A percentile compares a stretch with the other conserved stretches of the same genome.
These are phyloP conservation scores for Pteronura brasiliensis DNA, from an alignment of 2,113 vertebrate species.

Conservation along the genomic window DNA sequence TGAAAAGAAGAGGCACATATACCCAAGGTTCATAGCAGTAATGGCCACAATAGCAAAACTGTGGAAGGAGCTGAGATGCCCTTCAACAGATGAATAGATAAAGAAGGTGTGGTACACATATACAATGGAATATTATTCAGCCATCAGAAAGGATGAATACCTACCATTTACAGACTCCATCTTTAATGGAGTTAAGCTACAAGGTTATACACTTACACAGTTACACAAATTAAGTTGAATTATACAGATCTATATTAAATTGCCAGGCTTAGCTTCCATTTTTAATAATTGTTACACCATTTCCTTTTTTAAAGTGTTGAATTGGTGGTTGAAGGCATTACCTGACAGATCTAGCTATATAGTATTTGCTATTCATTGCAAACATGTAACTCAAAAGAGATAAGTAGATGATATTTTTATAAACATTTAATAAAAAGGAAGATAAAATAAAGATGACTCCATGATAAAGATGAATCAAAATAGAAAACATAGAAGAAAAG, in stretches of 20 bases:
- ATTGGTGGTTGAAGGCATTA: background rate
- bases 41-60: too few relatives aligned
- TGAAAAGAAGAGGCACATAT: too few relatives aligned
- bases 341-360: background rate
- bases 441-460: constrained; percentile 8
- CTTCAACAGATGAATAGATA: too few relatives aligned
- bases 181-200: background rate
- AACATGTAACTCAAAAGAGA: background rate
- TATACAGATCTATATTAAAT: background rate
- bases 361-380: background rate
- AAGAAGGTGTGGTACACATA: too few relatives aligned
- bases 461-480: constrained; percentile 17
- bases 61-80: too few relatives aligned
- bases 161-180: background rate
- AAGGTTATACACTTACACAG: background rate
- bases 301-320: constrained; percentile 1
- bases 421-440: background rate
- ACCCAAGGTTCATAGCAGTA: too few relatives aligned
- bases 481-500: background rate
- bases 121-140: too few relatives aligned
- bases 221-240: background rate
- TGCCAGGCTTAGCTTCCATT: background rate
- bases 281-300: background rate
- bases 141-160: too few relatives aligned
- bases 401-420: background rate